A percentile compares a stretch with the other conserved stretches of the same genome.
Evolutionary conservation across 2,888 invertebrate species (phyloP).

Genomic region (Diplazon laetatorius): DNA sequence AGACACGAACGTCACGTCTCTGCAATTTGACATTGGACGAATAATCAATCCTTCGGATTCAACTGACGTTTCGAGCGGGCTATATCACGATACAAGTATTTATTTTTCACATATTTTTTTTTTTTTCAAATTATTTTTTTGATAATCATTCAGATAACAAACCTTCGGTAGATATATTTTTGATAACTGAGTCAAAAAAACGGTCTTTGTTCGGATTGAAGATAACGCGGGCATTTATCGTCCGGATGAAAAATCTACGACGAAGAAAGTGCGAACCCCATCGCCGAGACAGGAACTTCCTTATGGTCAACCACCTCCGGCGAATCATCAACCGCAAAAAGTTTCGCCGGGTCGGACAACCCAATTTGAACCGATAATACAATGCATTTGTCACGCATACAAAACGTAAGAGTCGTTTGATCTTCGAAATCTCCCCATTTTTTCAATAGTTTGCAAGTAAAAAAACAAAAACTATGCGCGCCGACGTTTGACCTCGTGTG

Average conservation of each 20-base stretch:
- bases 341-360: conserved; percentile 18
- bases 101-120: background rate
- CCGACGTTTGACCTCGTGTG: no score
- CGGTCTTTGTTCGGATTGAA: conserved; percentile 20
- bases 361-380: conserved; percentile 54
- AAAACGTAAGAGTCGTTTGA: conserved; percentile 66
- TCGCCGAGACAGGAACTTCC: conserved; percentile 15
- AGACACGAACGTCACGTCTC: conserved; percentile 70
- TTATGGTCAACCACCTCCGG: conserved; percentile 46
- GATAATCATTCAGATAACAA: conserved; percentile 1
- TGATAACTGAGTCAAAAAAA: background rate
- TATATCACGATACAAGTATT: conserved; percentile 44
- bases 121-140: no score
- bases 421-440: background rate
- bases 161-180: background rate
- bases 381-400: conserved; percentile 69
- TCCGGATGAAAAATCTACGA: conserved; percentile 44
- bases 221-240: conserved; percentile 66
- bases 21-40: conserved; percentile 67
- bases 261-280: conserved; percentile 17
- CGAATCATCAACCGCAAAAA: conserved; percentile 55
- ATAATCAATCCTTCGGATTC: conserved; percentile 47
- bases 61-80: conserved; percentile 22
- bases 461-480: no score
- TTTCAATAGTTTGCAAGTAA: no score